Conservation (phyloP, 2,888 invertebrate genomes). For the Cataglyphis livida region DNA sequence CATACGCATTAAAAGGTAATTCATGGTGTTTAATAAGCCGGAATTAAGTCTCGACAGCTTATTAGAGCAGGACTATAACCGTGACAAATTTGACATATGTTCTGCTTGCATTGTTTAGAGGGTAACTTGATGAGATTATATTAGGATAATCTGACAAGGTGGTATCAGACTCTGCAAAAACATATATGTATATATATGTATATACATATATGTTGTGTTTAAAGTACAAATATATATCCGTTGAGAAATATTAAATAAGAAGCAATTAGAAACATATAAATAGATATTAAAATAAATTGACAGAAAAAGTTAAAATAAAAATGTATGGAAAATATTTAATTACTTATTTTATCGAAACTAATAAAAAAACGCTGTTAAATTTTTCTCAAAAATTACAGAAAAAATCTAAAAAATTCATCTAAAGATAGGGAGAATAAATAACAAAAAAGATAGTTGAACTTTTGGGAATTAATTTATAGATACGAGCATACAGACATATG, state of each 20-base stretch:
- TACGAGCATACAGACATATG: not conserved
- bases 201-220: not conserved
- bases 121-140: not conserved
- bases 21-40: conserved; percentile 24
- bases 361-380: not conserved
- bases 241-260: not conserved
- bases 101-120: conserved; percentile 12
- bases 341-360: not conserved
- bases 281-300: not conserved
- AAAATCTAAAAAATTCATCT: not conserved
- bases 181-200: not conserved
- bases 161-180: not conserved
- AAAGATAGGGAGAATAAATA: not conserved
- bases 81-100: conserved; percentile 15
- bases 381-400: not conserved
- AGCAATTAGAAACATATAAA: not conserved
- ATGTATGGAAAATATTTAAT: not conserved
- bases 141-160: not conserved
- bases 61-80: not conserved
- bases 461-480: not conserved
- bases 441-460: not conserved
- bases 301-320: not conserved
- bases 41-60: conserved; percentile 13
- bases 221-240: too few species aligned
- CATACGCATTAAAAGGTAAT: not conserved